phyloP scores from a whole-genome alignment of 2,113 vertebrate species.

The Sus scrofa region DNA sequence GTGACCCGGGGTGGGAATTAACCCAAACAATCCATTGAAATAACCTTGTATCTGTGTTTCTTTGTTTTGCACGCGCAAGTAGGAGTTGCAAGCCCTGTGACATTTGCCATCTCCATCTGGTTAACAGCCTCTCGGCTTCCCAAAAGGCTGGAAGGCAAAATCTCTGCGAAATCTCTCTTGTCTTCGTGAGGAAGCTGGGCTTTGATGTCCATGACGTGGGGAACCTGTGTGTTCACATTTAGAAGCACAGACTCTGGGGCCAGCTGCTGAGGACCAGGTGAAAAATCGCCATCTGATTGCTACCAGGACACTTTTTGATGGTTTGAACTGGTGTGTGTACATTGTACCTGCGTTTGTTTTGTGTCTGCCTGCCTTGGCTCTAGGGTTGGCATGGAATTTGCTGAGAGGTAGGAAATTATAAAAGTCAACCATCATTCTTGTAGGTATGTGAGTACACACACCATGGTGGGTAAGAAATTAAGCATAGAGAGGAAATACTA shows the following conservation, averaged over 20 bases:
- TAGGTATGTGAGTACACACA: neutral
- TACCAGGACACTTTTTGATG: conserved; percentile 34
- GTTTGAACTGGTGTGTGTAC: neutral
- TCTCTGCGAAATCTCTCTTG: neutral
- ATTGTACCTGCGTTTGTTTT: neutral
- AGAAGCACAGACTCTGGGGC: neutral
- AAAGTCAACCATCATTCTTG: neutral
- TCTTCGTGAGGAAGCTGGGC: neutral
- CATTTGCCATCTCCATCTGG: neutral
- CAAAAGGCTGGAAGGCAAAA: neutral
- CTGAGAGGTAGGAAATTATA: neutral
- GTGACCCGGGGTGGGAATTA: neutral
- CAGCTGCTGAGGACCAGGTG: neutral
- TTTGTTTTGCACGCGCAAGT: neutral
- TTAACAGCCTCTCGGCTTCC: neutral
- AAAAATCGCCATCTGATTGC: neutral
- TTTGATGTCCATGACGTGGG: neutral
- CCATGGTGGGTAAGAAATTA: neutral
- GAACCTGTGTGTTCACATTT: neutral
- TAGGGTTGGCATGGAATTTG: neutral
- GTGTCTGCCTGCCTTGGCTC: neutral
- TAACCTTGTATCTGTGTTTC: neutral
- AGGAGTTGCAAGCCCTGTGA: neutral
- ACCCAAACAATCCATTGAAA: neutral
- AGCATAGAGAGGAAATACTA: neutral